These are phyloP conservation scores for Sarcophilus harrisii DNA, from an alignment of 2,797 vertebrate genomes.

Conservation along the genomic window DNA sequence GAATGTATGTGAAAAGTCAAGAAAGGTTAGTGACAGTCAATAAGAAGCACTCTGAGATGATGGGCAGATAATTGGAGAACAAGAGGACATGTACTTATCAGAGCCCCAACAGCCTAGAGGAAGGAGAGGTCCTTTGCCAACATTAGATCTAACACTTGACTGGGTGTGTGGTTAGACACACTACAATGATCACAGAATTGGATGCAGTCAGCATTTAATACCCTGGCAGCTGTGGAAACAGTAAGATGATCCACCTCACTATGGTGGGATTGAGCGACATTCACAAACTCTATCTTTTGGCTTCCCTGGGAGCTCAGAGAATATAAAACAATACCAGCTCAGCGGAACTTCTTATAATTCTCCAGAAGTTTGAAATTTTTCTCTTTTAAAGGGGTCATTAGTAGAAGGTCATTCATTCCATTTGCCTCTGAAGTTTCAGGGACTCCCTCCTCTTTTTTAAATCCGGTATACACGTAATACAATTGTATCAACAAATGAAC, in stretches of 20 bases:
- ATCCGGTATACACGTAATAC: conserved; percentile 54
- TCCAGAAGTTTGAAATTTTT: conserved; percentile 58
- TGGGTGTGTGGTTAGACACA: conserved; percentile 81
- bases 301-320: conserved; percentile 73
- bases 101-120: conserved; percentile 60
- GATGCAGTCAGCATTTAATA: conserved; percentile 86
- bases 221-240: conserved; percentile 89
- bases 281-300: conserved; percentile 80
- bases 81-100: conserved; percentile 68
- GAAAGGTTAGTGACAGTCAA: conserved; percentile 61
- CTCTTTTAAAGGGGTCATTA: conserved; percentile 32
- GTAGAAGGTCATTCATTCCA: conserved; percentile 72
- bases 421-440: conserved; percentile 48
- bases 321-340: conserved; percentile 60
- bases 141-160: conserved; percentile 80
- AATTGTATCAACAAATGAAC: conserved; percentile 65
- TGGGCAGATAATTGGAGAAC: conserved; percentile 70
- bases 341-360: conserved; percentile 55
- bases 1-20: conserved; percentile 46
- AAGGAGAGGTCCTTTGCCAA: conserved; percentile 76
- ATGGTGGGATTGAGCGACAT: conserved; percentile 79
- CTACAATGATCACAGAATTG: conserved; percentile 83
- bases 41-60: conserved; percentile 65
- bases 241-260: conserved; percentile 87
- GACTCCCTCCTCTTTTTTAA: conserved; percentile 65